A percentile compares a stretch with the other conserved stretches of the same genome.
phyloP scores from a whole-genome alignment of 2,888 invertebrate species.

The Protodeltote pygarga region DNA sequence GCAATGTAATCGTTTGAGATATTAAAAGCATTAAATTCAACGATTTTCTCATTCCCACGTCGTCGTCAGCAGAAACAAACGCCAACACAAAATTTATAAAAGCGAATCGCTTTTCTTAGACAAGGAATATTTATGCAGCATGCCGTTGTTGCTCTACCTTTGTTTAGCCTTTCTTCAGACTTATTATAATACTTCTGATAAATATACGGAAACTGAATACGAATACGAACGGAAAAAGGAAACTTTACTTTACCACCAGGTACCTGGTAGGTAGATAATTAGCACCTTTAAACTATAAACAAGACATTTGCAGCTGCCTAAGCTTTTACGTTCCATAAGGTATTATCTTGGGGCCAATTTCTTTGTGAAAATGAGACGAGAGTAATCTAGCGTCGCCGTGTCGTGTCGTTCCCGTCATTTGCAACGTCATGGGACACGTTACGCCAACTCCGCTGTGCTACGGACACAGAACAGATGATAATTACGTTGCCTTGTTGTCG shows the following conservation, averaged over 20 bases:
- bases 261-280: too few relatives aligned
- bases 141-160: slow-evolving; percentile 29
- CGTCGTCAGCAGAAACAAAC: slow-evolving; percentile 21
- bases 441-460: slow-evolving; percentile 1
- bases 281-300: background rate
- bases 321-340: slow-evolving; percentile 26
- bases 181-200: slow-evolving; percentile 30
- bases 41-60: slow-evolving; percentile 13
- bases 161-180: slow-evolving; percentile 26
- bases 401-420: slow-evolving; percentile 20
- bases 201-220: too few relatives aligned
- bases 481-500: slow-evolving; percentile 7
- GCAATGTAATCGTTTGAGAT: too few relatives aligned
- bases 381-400: slow-evolving; percentile 18
- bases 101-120: slow-evolving; percentile 28
- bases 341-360: slow-evolving; percentile 40
- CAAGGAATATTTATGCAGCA: slow-evolving; percentile 43
- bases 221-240: slow-evolving; percentile 15
- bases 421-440: slow-evolving; percentile 23
- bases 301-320: slow-evolving; percentile 6
- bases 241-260: too few relatives aligned
- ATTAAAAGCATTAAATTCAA: slow-evolving; percentile 8
- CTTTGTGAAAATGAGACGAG: slow-evolving; percentile 25
- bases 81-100: slow-evolving; percentile 18
- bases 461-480: slow-evolving; percentile 10